Evolutionary conservation across 1,140 invertebrate species (phyloP).

Genomic region (Trachymyrmex septentrionalis): DNA sequence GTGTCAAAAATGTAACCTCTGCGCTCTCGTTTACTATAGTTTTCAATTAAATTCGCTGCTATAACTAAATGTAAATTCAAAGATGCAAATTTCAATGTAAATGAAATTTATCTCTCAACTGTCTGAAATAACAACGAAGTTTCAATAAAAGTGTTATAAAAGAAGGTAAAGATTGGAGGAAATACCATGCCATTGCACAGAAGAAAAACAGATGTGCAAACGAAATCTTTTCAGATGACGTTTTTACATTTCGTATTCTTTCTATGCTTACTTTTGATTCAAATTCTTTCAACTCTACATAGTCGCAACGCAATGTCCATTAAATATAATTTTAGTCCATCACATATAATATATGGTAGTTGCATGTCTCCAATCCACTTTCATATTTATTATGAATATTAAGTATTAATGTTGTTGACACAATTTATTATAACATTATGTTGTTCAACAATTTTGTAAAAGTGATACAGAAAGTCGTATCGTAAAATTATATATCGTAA

Average conservation of each 20-base stretch:
- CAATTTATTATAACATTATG: background rate
- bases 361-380: background rate
- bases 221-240: conserved; percentile 19
- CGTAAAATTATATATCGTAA: background rate
- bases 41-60: conserved; percentile 10
- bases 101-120: conserved; percentile 47
- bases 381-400: background rate
- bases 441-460: background rate
- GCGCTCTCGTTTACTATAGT: conserved; percentile 34
- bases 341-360: too few relatives aligned
- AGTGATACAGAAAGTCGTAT: background rate
- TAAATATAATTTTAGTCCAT: background rate
- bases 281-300: conserved; percentile 24
- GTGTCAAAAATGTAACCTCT: conserved; percentile 22
- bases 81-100: conserved; percentile 56
- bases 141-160: conserved; percentile 48
- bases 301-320: background rate
- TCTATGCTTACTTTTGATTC: conserved; percentile 48
- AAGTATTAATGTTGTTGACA: background rate
- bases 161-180: conserved; percentile 12
- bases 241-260: conserved; percentile 37
- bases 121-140: conserved; percentile 46
- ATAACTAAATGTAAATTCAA: conserved; percentile 34
- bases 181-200: background rate
- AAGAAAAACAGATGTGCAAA: conserved; percentile 52